These are phyloP conservation scores for Mantis religiosa DNA, from an alignment of 2,888 invertebrate species.

Conservation along the genomic window DNA sequence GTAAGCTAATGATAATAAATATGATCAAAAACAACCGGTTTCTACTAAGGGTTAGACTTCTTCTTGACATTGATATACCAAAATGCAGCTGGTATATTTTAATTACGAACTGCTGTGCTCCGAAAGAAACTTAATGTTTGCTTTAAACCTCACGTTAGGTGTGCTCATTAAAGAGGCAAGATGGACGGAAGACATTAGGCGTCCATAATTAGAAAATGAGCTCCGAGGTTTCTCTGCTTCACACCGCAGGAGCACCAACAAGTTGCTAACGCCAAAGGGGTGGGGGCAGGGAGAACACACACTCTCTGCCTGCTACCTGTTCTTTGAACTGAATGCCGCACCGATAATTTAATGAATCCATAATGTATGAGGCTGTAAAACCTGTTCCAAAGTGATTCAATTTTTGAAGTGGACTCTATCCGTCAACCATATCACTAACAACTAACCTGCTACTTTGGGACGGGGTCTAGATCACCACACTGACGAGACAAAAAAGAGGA, in stretches of 20 bases:
- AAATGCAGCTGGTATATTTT: neutral
- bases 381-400: neutral
- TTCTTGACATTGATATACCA: neutral
- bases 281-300: neutral
- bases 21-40: no score
- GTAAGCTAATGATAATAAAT: no score
- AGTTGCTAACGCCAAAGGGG: neutral
- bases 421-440: neutral
- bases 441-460: neutral
- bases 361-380: neutral
- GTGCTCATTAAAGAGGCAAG: neutral
- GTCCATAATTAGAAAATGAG: neutral
- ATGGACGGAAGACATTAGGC: neutral
- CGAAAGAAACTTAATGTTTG: neutral
- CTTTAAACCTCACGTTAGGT: neutral
- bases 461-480: neutral
- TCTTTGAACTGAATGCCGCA: neutral
- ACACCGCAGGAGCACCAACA: neutral
- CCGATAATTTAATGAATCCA: neutral
- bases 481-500: neutral
- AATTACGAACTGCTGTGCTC: neutral
- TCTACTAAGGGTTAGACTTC: neutral
- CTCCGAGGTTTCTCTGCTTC: neutral
- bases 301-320: neutral
- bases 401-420: neutral